Evolutionary conservation across 2,797 vertebrate species (phyloP).

Genomic region (Ibycter americanus): DNA sequence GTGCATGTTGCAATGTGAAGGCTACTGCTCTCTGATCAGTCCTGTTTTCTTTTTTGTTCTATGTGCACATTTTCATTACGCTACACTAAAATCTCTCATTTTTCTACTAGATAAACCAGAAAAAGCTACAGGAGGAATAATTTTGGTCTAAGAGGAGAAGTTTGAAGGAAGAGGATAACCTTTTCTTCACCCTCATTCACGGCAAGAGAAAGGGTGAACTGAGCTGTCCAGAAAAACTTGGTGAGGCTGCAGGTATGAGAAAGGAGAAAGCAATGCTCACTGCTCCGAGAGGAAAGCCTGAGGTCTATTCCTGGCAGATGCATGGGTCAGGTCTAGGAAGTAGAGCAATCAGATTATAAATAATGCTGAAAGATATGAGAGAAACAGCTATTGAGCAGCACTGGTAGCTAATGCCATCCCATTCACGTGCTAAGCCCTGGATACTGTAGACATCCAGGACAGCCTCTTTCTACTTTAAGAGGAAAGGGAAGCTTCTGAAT

Average conservation of each 20-base stretch:
- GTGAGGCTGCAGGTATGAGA: not conserved
- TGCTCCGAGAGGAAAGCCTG: not conserved
- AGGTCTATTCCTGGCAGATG: not conserved
- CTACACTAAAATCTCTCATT: not conserved
- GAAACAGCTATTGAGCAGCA: not conserved
- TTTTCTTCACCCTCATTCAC: not conserved
- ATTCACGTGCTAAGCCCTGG: not conserved
- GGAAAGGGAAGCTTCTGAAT: not conserved
- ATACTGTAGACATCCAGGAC: not conserved
- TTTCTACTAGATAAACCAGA: not conserved
- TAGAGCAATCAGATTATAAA: not conserved
- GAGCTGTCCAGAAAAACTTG: not conserved
- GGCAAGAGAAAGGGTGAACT: not conserved
- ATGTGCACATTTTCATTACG: not conserved
- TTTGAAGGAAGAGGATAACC: not conserved
- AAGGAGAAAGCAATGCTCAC: not conserved
- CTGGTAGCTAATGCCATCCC: not conserved
- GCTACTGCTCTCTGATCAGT: not conserved
- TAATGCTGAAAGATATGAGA: not conserved
- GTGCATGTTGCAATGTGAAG: not conserved
- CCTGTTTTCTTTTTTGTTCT: not conserved
- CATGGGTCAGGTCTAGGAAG: not conserved
- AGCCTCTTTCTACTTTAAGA: not conserved
- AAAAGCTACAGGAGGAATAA: not conserved
- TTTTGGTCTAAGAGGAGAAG: not conserved